Evolutionary conservation across 2,797 vertebrate genomes (phyloP), one percentile per base, ranked within the genome.

Genomic region (Cuculus canorus): DNA sequence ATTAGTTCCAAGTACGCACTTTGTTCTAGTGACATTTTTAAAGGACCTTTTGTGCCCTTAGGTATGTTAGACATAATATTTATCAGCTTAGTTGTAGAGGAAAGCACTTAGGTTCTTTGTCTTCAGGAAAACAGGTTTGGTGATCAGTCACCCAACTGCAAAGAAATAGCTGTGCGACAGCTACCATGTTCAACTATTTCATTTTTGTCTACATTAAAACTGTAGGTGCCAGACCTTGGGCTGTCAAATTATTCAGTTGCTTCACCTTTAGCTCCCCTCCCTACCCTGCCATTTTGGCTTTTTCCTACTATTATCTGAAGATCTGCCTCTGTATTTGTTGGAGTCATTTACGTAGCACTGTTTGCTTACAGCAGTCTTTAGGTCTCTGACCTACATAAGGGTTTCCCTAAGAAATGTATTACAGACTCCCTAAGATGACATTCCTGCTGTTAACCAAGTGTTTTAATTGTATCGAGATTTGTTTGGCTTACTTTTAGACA

Each of bases 11-110:
- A 82, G n/a, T 35, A 68, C 90, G 72, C 43, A 70, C 41, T 96
- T 83, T 90, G 82, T 96, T 96, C 86, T 94, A 86, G 45, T 39
- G 57, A 91, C 59, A 85, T 93, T 81, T 96, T 97, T 94, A 91
- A 72, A 92, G 70, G 57, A 91, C 69, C 41, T 85, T 93, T 76
- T 86, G 61, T 96, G 69, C 93, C 95, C 72, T 91, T 81, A 95
- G 93, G 88, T 90, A 82, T 95, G 75, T 90, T 94, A 85, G 65
- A 90, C 48, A 93, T 92, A 96, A 92, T 96, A 94, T 96, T 95
- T 96, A 92, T 97, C 86, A 96, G 52, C 52, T 95, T 33, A 96
- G 47, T 84, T 96, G 59, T 79, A 85, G 73, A 96, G 68, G 87
- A 93, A 96, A 96, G 13, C 53, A 87, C 66, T 95, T 87, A 72